Conservation (phyloP, 2,888 invertebrate species). For the Rutpela maculata region DNA sequence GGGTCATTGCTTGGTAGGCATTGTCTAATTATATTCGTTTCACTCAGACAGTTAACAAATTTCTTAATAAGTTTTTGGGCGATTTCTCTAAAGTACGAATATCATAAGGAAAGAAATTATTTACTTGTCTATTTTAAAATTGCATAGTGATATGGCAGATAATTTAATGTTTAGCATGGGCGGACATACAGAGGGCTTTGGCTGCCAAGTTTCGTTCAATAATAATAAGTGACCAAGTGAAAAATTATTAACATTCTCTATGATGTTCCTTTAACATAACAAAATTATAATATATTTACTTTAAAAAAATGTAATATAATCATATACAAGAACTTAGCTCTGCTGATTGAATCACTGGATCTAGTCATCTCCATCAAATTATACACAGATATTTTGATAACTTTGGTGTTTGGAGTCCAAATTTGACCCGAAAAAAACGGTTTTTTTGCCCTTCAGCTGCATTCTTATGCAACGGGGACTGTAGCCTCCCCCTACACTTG, state of each 20-base stretch:
- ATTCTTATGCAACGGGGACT: not conserved
- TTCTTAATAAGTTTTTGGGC: not conserved
- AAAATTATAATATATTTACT: too few relatives aligned
- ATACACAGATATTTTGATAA: not conserved
- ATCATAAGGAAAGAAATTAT: not conserved
- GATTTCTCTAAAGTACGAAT: not conserved
- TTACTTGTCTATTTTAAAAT: not conserved
- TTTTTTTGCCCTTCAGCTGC: not conserved
- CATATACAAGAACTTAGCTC: too few relatives aligned
- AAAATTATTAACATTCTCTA: too few relatives aligned
- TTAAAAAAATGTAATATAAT: too few relatives aligned
- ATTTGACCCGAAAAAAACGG: not conserved
- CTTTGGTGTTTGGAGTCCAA: not conserved
- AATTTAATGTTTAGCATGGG: not conserved
- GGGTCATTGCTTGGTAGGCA: not conserved
- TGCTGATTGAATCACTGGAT: too few relatives aligned
- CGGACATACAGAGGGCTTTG: not conserved
- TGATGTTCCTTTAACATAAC: too few relatives aligned
- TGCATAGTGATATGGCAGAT: not conserved
- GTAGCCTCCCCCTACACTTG: not conserved
- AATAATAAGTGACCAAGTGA: not conserved
- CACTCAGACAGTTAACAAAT: not conserved
- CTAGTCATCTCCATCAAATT: too few relatives aligned
- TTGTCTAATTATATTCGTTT: not conserved
- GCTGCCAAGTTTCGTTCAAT: not conserved